Evolutionary conservation across 2,113 vertebrate genomes (phyloP).

Genomic region (Rattus rattus): DNA sequence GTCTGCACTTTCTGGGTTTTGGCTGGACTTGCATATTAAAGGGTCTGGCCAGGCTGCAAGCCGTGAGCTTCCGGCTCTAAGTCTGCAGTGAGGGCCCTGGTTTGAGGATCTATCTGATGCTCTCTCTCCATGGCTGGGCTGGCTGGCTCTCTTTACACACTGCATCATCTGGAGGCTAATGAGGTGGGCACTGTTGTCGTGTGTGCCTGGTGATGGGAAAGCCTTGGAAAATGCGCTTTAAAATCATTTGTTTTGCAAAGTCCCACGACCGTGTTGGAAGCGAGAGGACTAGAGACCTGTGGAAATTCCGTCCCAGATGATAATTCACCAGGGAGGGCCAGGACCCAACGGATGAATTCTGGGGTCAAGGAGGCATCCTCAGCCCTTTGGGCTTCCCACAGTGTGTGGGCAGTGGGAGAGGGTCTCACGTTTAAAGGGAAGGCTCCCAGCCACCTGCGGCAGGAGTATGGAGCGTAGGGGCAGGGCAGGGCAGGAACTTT

Average conservation of each 20-base stretch:
- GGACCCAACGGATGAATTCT: background rate
- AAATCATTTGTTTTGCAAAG: background rate
- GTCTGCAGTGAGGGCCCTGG: rapidly evolving
- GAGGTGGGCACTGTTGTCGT: background rate
- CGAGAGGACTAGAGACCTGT: background rate
- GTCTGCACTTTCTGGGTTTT: background rate
- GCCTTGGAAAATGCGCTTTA: background rate
- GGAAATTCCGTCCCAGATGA: rapidly evolving
- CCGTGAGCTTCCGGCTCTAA: background rate
- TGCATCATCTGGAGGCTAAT: too few species aligned
- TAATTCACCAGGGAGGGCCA: background rate
- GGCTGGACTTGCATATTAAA: too few species aligned
- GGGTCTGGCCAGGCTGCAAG: background rate
- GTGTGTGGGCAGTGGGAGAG: background rate
- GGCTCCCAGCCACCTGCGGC: slow-evolving; percentile 12
- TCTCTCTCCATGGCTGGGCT: too few species aligned
- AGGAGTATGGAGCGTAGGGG: background rate
- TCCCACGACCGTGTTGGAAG: background rate
- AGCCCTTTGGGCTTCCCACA: background rate
- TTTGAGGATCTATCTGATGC: rapidly evolving
- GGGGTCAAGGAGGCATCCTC: background rate
- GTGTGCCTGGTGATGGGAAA: background rate
- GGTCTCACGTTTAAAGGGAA: background rate
- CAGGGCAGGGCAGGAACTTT: too few species aligned
- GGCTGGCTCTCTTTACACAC: too few species aligned